phyloP scores from a whole-genome alignment of 2,888 invertebrate genomes.

The Meiosimyza platycephala region DNA sequence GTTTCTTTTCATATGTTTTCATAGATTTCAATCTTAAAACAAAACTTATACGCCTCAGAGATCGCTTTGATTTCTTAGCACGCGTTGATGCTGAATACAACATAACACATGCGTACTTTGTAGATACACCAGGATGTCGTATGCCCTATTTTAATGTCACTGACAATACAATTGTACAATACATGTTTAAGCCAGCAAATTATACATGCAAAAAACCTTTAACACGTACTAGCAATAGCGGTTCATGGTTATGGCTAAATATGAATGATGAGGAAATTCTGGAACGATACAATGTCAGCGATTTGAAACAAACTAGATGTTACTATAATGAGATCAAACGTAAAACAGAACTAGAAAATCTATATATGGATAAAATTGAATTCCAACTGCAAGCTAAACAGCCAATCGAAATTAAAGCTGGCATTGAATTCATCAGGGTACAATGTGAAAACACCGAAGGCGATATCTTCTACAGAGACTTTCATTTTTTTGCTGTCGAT shows the following conservation, averaged over 20 bases:
- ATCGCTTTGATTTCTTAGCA: slow-evolving; percentile 62
- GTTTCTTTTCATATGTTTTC: slow-evolving; percentile 63
- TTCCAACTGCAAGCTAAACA: slow-evolving; percentile 50
- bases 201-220: slow-evolving; percentile 57
- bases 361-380: slow-evolving; percentile 44
- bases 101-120: slow-evolving; percentile 61
- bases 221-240: slow-evolving; percentile 52
- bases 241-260: slow-evolving; percentile 54
- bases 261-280: slow-evolving; percentile 55
- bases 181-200: slow-evolving; percentile 55
- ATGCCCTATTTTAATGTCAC: slow-evolving; percentile 64
- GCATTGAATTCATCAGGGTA: slow-evolving; percentile 76
- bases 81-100: slow-evolving; percentile 61
- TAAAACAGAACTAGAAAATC: slow-evolving; percentile 54
- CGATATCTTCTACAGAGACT: slow-evolving; percentile 74
- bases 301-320: slow-evolving; percentile 55
- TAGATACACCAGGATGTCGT: slow-evolving; percentile 64
- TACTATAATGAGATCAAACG: slow-evolving; percentile 58
- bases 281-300: slow-evolving; percentile 53
- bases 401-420: slow-evolving; percentile 51
- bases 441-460: slow-evolving; percentile 69
- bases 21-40: slow-evolving; percentile 63
- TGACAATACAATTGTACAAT: slow-evolving; percentile 61
- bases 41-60: slow-evolving; percentile 58
- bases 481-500: slow-evolving; percentile 68